Percentiles rank a stretch among this genome's conserved stretches.
Conservation (phyloP, 2,888 invertebrate species). For the Neoascia interrupta region DNA sequence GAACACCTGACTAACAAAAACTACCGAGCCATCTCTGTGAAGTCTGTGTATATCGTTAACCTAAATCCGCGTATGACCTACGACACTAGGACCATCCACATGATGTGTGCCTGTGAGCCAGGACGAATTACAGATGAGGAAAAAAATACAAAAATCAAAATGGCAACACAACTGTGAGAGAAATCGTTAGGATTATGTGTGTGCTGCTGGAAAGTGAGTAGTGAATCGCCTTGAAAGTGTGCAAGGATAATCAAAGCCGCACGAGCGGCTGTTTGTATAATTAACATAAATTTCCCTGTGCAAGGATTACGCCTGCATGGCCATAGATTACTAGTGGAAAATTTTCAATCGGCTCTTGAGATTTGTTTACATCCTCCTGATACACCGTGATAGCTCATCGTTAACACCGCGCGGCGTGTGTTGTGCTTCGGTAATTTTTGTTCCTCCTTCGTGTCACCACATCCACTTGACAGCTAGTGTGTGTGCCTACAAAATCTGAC, state of each 20-base stretch:
- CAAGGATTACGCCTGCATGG: constrained; percentile 16
- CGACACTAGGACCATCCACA: constrained; percentile 54
- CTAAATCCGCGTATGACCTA: constrained; percentile 67
- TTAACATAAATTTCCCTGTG: constrained; percentile 17
- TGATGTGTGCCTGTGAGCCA: constrained; percentile 50
- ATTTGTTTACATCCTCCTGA: constrained; percentile 45
- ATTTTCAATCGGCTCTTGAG: constrained; percentile 22
- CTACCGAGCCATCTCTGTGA: constrained; percentile 13
- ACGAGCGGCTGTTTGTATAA: constrained; percentile 1
- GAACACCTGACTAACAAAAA: constrained; percentile 26
- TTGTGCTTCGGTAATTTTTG: not conserved
- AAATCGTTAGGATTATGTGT: constrained; percentile 31
- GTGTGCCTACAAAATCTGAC: constrained; percentile 23
- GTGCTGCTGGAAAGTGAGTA: constrained; percentile 13
- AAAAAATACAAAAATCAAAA: constrained; percentile 42
- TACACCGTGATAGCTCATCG: constrained; percentile 25
- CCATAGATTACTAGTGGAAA: too few relatives aligned
- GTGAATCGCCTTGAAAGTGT: constrained; percentile 33
- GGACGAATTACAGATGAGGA: constrained; percentile 23
- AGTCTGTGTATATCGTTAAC: constrained; percentile 62
- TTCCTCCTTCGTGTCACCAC: not conserved
- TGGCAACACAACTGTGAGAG: constrained; percentile 55
- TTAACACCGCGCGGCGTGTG: constrained; percentile 4
- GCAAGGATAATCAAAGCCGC: constrained; percentile 17
- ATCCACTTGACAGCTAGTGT: constrained; percentile 1